Base-by-base conservation (phyloP, 2,888 invertebrate species). In the Sinelater perroti region DNA sequence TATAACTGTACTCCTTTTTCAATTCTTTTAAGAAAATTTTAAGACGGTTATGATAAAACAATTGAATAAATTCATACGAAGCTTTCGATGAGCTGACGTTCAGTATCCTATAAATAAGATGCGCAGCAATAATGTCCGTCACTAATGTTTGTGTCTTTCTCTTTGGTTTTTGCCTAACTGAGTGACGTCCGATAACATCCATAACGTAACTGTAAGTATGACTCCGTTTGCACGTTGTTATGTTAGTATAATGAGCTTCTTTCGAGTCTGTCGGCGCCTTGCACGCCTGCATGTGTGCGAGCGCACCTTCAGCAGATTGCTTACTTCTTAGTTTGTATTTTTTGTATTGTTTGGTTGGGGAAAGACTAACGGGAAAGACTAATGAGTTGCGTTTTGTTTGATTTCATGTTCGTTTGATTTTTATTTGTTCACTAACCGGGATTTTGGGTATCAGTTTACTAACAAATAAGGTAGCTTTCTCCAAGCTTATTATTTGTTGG, bases 141-240 rank as follows among this genome's bases (percentile, higher is more conserved):
- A 71, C 69, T 72, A 73, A 72, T 73, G 68, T 70, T 61, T 74
- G 73, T 78, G 78, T 79, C 77, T 79, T 79, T 79, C 79, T 79
- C 79, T 79, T 78, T 79, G 79, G 78, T 78, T 79, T 77, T 78
- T 79, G 78, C 79, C 78, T 78, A 76, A 78, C 77, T 75, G 79
- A 78, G 78, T 78, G 79, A 75, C 77, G 77, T 75, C 76, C 75
- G 74, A 78, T 76, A 77, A 75, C 70, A 67, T 74, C 70, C 70
- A 72, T 72, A 74, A 73, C 69, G 70, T 74, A 76, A 76, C 76
- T 78, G 78, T 78, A 78, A 78, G 78, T 79, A 79, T 78, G 71
- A 74, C 69, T 69, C 63, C 65, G 63, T 69, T 67, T 58, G 63
- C 62, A 63, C 62, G 65, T 63, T 61, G 61, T 53, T 61, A 57